Percentiles rank a stretch among this genome's conserved stretches.
Conservation (phyloP, 2,797 vertebrate species). For the Lateolabrax maculatus region DNA sequence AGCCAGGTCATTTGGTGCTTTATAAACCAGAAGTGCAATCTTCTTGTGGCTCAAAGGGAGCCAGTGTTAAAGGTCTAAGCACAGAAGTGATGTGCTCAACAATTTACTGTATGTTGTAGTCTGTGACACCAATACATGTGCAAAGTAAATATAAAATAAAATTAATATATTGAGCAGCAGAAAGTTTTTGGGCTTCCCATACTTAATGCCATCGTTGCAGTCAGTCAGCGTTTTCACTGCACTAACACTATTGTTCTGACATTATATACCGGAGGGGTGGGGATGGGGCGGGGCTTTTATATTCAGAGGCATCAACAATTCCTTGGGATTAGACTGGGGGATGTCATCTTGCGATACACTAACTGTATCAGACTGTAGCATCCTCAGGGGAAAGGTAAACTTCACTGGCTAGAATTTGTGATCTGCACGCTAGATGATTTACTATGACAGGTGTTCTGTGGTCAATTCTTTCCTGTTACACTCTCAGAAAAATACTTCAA, state of each 20-base stretch:
- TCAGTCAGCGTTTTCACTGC: constrained; percentile 25
- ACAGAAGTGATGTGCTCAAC: constrained; percentile 34
- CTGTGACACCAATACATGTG: neutral
- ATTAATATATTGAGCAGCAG: neutral
- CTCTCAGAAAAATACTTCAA: constrained; percentile 65
- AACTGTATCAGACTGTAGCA: constrained; percentile 60
- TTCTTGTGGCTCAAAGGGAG: constrained; percentile 45
- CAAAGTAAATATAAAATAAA: constrained; percentile 12
- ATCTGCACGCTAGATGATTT: constrained; percentile 67
- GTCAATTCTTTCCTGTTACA: constrained; percentile 68
- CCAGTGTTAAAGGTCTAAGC: constrained; percentile 47
- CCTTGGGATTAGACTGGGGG: constrained; percentile 40
- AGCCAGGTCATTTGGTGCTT: constrained; percentile 53
- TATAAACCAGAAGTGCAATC: constrained; percentile 50
- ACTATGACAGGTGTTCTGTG: constrained; percentile 73
- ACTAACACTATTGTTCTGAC: constrained; percentile 59
- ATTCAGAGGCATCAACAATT: constrained; percentile 43
- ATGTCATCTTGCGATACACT: constrained; percentile 56
- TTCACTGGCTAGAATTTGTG: constrained; percentile 51
- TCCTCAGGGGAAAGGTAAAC: constrained; percentile 71
- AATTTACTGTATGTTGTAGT: constrained; percentile 4
- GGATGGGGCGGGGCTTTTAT: constrained; percentile 55
- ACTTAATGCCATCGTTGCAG: constrained; percentile 29
- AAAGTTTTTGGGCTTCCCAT: constrained; percentile 28
- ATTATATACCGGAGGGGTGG: constrained; percentile 44